These are phyloP conservation scores for Ornithoptera priamus DNA, from an alignment of 2,888 invertebrate genomes.

Conservation along the genomic window DNA sequence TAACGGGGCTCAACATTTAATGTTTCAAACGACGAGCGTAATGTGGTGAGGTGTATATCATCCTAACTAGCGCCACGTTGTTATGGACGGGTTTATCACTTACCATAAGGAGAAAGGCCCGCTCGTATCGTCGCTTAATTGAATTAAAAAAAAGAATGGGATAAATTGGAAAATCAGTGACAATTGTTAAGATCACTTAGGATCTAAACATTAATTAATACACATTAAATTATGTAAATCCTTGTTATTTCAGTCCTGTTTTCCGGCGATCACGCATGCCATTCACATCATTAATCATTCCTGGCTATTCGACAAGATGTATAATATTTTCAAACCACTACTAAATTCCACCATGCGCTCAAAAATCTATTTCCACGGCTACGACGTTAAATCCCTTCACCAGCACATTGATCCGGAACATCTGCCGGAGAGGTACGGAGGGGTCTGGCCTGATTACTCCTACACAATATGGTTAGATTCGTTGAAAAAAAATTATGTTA, in stretches of 20 bases:
- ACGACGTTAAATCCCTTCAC: constrained; percentile 85
- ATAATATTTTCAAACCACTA: constrained; percentile 88
- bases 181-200: too few relatives aligned
- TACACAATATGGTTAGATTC: constrained; percentile 87
- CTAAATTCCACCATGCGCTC: constrained; percentile 84
- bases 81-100: too few relatives aligned
- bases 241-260: constrained; percentile 79
- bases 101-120: too few relatives aligned
- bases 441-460: constrained; percentile 84
- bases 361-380: constrained; percentile 85
- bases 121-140: too few relatives aligned
- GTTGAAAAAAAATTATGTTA: constrained; percentile 75
- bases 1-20: too few relatives aligned
- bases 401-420: constrained; percentile 85
- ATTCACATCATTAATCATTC: constrained; percentile 90
- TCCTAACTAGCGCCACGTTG: too few relatives aligned
- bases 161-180: too few relatives aligned
- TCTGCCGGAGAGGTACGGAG: constrained; percentile 86
- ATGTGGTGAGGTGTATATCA: too few relatives aligned
- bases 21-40: too few relatives aligned
- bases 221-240: background rate
- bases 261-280: constrained; percentile 86
- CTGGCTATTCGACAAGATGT: constrained; percentile 89
- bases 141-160: too few relatives aligned
- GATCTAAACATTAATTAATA: too few relatives aligned